Evolutionary conservation across 2,113 vertebrate genomes (phyloP), one percentile per base, ranked within the genome.

Genomic region (Paradoxurus hermaphroditus): DNA sequence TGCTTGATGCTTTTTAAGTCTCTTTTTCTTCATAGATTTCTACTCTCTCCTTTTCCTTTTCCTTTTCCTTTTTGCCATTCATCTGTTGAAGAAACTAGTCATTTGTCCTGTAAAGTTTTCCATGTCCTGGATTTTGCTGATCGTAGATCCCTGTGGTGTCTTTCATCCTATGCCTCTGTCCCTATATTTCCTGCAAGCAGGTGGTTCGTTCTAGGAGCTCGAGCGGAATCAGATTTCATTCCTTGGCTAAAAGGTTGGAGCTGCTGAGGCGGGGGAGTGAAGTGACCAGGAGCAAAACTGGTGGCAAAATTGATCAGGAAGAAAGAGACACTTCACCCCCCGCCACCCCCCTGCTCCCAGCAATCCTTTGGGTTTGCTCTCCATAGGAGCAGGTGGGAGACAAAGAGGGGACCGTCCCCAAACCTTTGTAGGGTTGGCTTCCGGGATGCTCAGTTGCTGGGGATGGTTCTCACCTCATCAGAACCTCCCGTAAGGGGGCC

Each of bases 51-150:
- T 92, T 67, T 39, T 53, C 51, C 51, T 53, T 18, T n/a, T 62
- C 36, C 12, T n/a, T 41, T 59, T 53, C 2, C 0, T 51, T 44
- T 83, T 77, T 78, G 46, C n/a, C 65, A 59, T 77, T 81, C 79
- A 67, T 92, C 83, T 86, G 36, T 79, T 94, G 77, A 92, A 95
- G 87, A 92, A 94, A 79, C 31, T 23, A 59, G 75, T 79, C 31
- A 12, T 77, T 83, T 85, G 21, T 68, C 44, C 65, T 90, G 4
- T 90, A 51, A 83, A 14, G 7, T 81, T 97, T 65, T 44, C 51
- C 13, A 41, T 62, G 7, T 67, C 92, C 70, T 90, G 18, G 15
- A 56, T 83, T 86, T 87, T 89, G 72, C 51, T 39, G 31, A 39
- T 90, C 44, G 14, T 46, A 8, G 27, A 62, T 82, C 39, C 49